Percentiles rank a stretch among this genome's conserved stretches.
Evolutionary conservation across 2,113 vertebrate genomes (phyloP).

Genomic region (Crotalus horridus): DNA sequence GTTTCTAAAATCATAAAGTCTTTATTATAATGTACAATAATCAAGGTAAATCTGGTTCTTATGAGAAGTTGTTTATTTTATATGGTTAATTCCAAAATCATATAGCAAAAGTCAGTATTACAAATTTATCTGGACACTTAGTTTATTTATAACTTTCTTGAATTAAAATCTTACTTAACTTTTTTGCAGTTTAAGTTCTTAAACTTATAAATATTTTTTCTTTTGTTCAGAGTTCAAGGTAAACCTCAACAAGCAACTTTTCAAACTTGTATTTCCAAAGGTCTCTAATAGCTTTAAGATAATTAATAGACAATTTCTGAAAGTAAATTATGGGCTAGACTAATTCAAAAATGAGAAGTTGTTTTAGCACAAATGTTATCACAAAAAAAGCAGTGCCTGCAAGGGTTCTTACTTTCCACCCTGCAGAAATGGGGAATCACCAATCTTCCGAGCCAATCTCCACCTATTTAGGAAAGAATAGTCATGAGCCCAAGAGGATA

Average conservation of each 20-base stretch:
- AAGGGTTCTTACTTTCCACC: background rate
- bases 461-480: background rate
- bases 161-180: background rate
- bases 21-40: background rate
- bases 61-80: background rate
- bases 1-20: background rate
- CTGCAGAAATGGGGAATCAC: background rate
- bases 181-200: background rate
- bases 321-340: background rate
- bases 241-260: background rate
- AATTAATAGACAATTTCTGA: background rate
- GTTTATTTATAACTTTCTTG: background rate
- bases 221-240: background rate
- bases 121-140: background rate
- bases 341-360: background rate
- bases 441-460: background rate
- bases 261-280: background rate
- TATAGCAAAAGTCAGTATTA: background rate
- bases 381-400: background rate
- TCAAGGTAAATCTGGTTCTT: background rate
- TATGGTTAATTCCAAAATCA: background rate
- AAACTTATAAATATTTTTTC: background rate
- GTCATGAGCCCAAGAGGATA: background rate
- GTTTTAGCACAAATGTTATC: background rate
- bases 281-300: background rate